These are phyloP conservation scores for Pristis pectinata DNA, from an alignment of 2,797 vertebrate genomes.

Conservation along the genomic window DNA sequence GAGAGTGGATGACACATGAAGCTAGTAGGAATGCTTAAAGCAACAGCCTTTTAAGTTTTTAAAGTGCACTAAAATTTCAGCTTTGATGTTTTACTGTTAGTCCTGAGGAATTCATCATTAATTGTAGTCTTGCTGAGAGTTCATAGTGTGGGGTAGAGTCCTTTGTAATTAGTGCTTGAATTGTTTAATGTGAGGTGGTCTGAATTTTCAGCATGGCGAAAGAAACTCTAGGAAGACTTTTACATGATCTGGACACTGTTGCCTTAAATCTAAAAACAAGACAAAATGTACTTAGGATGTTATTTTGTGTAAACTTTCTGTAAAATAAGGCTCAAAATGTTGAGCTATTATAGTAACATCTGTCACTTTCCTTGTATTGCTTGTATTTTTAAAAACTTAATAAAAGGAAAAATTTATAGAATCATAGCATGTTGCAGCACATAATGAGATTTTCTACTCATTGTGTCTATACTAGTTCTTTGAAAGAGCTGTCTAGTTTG, in stretches of 20 bases:
- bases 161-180: neutral
- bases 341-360: neutral
- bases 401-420: neutral
- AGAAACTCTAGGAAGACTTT: neutral
- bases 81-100: neutral
- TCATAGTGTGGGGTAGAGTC: neutral
- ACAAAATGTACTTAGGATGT: neutral
- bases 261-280: slow-evolving; percentile 29
- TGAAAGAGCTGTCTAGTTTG: neutral
- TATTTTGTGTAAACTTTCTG: neutral
- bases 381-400: neutral
- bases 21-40: neutral
- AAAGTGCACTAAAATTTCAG: neutral
- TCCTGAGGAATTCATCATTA: neutral
- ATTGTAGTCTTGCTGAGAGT: neutral
- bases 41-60: neutral
- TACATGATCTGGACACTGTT: slow-evolving; percentile 31
- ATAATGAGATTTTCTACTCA: neutral
- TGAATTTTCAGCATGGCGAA: neutral
- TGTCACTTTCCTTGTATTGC: neutral
- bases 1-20: neutral
- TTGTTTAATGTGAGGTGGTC: neutral
- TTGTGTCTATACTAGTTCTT: neutral
- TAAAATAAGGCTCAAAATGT: neutral
- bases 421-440: neutral